Evolutionary conservation across 2,888 invertebrate species (phyloP).

Genomic region (Tenthredo scrophulariae): DNA sequence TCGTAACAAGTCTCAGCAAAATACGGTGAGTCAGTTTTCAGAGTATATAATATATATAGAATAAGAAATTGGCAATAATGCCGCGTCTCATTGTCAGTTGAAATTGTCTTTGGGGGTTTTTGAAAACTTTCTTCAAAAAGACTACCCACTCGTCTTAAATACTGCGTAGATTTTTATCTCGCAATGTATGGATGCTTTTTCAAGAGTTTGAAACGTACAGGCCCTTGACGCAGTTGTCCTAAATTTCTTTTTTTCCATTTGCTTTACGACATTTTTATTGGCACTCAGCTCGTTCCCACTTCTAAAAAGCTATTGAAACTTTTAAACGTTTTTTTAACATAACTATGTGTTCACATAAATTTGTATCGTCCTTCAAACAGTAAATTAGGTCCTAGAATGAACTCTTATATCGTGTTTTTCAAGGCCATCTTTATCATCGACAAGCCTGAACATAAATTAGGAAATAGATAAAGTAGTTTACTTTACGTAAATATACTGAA

Average conservation of each 20-base stretch:
- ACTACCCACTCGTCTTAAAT: not conserved
- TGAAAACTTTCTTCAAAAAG: not conserved
- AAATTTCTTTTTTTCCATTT: not conserved
- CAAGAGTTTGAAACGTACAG: not conserved
- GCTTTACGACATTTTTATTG: constrained; percentile 28
- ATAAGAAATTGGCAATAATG: not conserved
- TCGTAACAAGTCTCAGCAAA: constrained; percentile 70
- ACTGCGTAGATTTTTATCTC: not conserved
- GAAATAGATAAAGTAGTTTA: constrained; percentile 13
- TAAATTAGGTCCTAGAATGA: not conserved
- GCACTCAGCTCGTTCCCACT: constrained; percentile 31
- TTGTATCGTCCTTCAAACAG: constrained; percentile 18
- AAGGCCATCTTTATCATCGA: constrained; percentile 4
- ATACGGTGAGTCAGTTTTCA: constrained; percentile 64
- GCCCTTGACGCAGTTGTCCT: not conserved
- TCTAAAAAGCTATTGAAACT: constrained; percentile 13
- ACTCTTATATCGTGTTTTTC: constrained; percentile 9
- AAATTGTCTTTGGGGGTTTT: not conserved
- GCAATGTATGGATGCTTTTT: not conserved
- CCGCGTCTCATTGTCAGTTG: not conserved
- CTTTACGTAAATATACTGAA: not conserved
- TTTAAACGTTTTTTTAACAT: not conserved
- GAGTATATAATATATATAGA: not conserved
- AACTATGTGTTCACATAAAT: constrained; percentile 13
- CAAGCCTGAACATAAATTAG: constrained; percentile 28